phyloP scores from a whole-genome alignment of 2,113 vertebrate genomes.

The Solea solea region DNA sequence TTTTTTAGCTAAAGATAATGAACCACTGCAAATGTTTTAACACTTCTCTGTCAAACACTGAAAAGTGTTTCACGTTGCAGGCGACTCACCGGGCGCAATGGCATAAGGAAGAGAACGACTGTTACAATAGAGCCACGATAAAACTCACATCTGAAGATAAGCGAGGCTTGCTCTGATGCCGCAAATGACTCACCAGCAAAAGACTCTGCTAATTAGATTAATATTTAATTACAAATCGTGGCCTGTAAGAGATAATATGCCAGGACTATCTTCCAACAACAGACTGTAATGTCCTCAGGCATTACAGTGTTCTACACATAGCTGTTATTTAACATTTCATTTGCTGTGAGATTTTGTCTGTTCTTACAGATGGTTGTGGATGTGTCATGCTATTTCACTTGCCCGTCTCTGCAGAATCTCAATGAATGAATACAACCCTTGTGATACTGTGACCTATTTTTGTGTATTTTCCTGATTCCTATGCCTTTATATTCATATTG shows the following conservation, averaged over 20 bases:
- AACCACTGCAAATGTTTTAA: constrained; percentile 57
- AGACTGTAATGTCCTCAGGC: constrained; percentile 55
- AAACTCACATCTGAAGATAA: not conserved
- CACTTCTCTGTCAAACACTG: constrained; percentile 41
- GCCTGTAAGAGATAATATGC: constrained; percentile 48
- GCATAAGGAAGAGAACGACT: constrained; percentile 1
- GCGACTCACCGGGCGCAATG: not conserved
- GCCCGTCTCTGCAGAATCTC: constrained; percentile 13
- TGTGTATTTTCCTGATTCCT: not conserved
- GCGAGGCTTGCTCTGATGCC: constrained; percentile 2
- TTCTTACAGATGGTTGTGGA: constrained; percentile 36
- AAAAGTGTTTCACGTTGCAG: constrained; percentile 13
- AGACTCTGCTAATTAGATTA: constrained; percentile 51
- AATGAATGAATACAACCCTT: constrained; percentile 31
- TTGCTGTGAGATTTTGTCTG: constrained; percentile 43
- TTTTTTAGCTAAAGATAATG: constrained; percentile 49
- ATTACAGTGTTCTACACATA: constrained; percentile 51
- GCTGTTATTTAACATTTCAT: constrained; percentile 69
- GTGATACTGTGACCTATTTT: constrained; percentile 21
- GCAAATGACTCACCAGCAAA: constrained; percentile 9
- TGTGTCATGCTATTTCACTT: constrained; percentile 27
- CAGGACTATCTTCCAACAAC: constrained; percentile 58
- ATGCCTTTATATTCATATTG: not conserved
- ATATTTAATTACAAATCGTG: constrained; percentile 64
- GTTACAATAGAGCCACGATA: not conserved